These are phyloP conservation scores for Xylocampa areola DNA, from an alignment of 2,888 invertebrate species.

Conservation along the genomic window DNA sequence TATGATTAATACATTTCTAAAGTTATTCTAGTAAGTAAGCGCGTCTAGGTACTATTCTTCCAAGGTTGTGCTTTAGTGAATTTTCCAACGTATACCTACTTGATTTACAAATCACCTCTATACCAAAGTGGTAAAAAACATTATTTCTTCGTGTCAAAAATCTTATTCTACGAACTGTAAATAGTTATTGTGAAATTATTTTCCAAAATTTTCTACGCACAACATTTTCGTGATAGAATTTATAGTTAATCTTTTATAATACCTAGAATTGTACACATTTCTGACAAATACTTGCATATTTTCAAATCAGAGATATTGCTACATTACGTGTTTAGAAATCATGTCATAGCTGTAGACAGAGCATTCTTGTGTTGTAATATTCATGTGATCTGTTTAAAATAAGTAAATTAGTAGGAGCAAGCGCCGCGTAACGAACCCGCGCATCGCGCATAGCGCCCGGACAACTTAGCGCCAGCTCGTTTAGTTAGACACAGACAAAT, in stretches of 20 bases:
- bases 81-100: slow-evolving; percentile 78
- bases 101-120: slow-evolving; percentile 69
- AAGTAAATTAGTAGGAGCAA: slow-evolving; percentile 22
- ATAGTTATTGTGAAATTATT: slow-evolving; percentile 70
- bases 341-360: slow-evolving; percentile 47
- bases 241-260: slow-evolving; percentile 70
- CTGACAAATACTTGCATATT: slow-evolving; percentile 61
- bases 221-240: slow-evolving; percentile 83
- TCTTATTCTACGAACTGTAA: slow-evolving; percentile 75
- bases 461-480: slow-evolving; percentile 46
- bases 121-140: slow-evolving; percentile 64
- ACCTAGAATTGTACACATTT: slow-evolving; percentile 65
- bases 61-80: slow-evolving; percentile 90
- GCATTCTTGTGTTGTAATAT: slow-evolving; percentile 39
- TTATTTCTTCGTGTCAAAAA: slow-evolving; percentile 68
- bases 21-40: slow-evolving; percentile 85
- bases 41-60: slow-evolving; percentile 89
- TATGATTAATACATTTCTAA: slow-evolving; percentile 82
- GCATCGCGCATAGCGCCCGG: slow-evolving; percentile 2
- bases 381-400: slow-evolving; percentile 33
- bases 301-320: slow-evolving; percentile 41
- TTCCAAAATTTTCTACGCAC: slow-evolving; percentile 85
- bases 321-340: slow-evolving; percentile 45
- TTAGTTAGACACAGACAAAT: slow-evolving; percentile 57
- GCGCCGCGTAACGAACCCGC: background rate